Conservation (phyloP, 1,140 invertebrate species). For the Adelges cooleyi region DNA sequence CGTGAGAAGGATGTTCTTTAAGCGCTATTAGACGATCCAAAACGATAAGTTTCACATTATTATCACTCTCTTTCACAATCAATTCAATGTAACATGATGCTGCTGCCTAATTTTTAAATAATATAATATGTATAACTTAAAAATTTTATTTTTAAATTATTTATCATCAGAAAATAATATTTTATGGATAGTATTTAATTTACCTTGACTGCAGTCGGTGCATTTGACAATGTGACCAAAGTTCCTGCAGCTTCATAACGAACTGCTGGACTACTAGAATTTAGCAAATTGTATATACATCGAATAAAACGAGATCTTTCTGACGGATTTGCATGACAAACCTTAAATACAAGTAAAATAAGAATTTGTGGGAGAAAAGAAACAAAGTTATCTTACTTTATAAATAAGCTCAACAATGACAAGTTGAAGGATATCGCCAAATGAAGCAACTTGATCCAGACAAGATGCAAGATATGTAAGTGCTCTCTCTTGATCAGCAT, state of each 20-base stretch:
- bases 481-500: conserved; percentile 89
- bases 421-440: conserved; percentile 95
- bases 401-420: conserved; percentile 99
- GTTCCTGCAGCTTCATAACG: conserved; percentile 98
- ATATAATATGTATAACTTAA: not conserved
- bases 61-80: conserved; percentile 98
- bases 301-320: conserved; percentile 94
- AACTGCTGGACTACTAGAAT: conserved; percentile 91
- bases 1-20: conserved; percentile 73
- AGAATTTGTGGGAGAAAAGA: not conserved
- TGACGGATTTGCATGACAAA: conserved; percentile 92
- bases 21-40: conserved; percentile 86
- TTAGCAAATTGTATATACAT: conserved; percentile 95
- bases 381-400: conserved; percentile 54
- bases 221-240: conserved; percentile 95
- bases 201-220: conserved; percentile 91
- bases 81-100: conserved; percentile 97
- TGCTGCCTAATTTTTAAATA: conserved; percentile 53
- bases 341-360: conserved; percentile 42
- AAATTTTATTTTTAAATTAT: too few species aligned
- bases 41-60: conserved; percentile 99
- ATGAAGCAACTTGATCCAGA: conserved; percentile 85
- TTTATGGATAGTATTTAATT: not conserved
- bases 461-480: conserved; percentile 85
- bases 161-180: not conserved